These are phyloP conservation scores for Colletes collaris DNA, from an alignment of 2,888 invertebrate species.

Conservation along the genomic window DNA sequence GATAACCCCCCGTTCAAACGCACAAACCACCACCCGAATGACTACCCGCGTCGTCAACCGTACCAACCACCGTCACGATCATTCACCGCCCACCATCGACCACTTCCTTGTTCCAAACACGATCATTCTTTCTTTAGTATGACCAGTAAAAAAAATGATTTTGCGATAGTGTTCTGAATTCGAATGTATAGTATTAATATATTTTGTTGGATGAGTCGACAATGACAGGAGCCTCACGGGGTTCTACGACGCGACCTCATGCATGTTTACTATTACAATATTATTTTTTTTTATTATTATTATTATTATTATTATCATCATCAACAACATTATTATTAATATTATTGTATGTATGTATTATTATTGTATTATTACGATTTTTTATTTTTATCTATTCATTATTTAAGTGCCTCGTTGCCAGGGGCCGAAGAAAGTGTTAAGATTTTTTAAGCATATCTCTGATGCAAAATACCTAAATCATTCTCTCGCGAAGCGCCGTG, in stretches of 20 bases:
- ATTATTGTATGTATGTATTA: slow-evolving; percentile 67
- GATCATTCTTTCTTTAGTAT: slow-evolving; percentile 28
- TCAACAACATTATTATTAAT: slow-evolving; percentile 33
- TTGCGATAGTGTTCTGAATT: slow-evolving; percentile 58
- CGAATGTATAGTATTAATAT: slow-evolving; percentile 80
- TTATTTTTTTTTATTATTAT: slow-evolving; percentile 73
- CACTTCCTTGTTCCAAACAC: slow-evolving; percentile 2
- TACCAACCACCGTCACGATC: neutral
- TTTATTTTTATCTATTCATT: slow-evolving; percentile 68
- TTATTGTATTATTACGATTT: slow-evolving; percentile 68
- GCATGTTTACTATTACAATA: slow-evolving; percentile 80
- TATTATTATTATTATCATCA: slow-evolving; percentile 70
- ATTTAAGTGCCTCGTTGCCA: slow-evolving; percentile 61
- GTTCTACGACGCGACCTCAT: slow-evolving; percentile 67
- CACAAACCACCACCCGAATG: neutral
- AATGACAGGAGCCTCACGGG: slow-evolving; percentile 41
- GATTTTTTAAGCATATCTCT: slow-evolving; percentile 45
- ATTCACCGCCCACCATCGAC: neutral
- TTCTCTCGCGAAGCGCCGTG: slow-evolving; percentile 11
- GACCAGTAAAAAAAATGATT: slow-evolving; percentile 39
- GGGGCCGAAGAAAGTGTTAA: slow-evolving; percentile 48
- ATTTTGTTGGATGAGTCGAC: slow-evolving; percentile 78
- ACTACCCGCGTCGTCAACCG: neutral
- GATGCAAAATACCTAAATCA: slow-evolving; percentile 19
- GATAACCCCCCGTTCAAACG: neutral